phyloP scores from a whole-genome alignment of 2,113 vertebrate genomes.

The Corythoichthys haematopterus region DNA sequence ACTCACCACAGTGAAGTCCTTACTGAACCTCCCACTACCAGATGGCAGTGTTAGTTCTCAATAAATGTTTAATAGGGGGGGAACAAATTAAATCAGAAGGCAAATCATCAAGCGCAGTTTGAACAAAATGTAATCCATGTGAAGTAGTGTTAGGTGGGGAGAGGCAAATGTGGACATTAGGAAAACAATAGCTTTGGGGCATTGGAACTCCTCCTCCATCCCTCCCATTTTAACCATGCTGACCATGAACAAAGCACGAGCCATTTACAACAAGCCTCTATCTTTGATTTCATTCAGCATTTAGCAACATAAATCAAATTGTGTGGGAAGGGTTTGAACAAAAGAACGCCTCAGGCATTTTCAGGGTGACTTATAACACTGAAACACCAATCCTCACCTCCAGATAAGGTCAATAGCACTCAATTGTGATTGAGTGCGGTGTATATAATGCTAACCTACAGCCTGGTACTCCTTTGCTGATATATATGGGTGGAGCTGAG shows the following conservation, averaged over 20 bases:
- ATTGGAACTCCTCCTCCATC: conserved; percentile 27
- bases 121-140: conserved; percentile 56
- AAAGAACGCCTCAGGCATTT: conserved; percentile 26
- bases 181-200: conserved; percentile 42
- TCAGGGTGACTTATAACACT: conserved; percentile 26
- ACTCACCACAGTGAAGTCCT: conserved; percentile 31
- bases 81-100: conserved; percentile 62
- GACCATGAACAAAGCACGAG: conserved; percentile 42
- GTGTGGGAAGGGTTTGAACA: conserved; percentile 51
- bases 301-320: conserved; percentile 39
- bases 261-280: conserved; percentile 53
- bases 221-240: conserved; percentile 27
- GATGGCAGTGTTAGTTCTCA: conserved; percentile 51
- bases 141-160: conserved; percentile 39
- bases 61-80: conserved; percentile 56
- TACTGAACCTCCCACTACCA: conserved; percentile 46
- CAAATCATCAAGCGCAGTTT: conserved; percentile 55
- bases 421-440: conserved; percentile 36
- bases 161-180: conserved; percentile 37
- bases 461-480: conserved; percentile 15
- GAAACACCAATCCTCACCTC: conserved; percentile 21
- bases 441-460: background rate
- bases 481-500: conserved; percentile 32
- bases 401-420: conserved; percentile 24
- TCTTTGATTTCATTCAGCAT: conserved; percentile 51